Conservation (phyloP, 2,888 invertebrate genomes). For the Eupithecia dodoneata region DNA sequence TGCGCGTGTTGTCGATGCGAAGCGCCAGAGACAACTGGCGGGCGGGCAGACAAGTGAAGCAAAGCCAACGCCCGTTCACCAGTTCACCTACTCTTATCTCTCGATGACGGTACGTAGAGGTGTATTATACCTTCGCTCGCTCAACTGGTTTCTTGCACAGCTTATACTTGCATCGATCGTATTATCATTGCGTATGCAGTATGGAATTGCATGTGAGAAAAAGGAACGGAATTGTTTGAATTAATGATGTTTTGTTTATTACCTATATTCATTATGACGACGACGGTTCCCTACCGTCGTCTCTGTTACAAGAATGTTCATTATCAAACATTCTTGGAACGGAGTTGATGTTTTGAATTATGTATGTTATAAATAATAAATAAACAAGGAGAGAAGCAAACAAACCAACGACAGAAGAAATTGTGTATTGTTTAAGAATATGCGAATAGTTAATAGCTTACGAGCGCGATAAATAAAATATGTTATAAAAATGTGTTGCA, state of each 20-base stretch:
- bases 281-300: no score
- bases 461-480: background rate
- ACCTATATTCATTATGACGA: background rate
- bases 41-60: conserved; percentile 53
- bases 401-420: background rate
- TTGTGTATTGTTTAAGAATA: background rate
- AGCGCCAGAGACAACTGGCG: conserved; percentile 75
- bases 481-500: background rate
- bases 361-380: background rate
- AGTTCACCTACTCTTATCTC: conserved; percentile 80
- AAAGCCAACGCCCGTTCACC: conserved; percentile 78
- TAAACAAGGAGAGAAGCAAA: background rate
- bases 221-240: conserved; percentile 41
- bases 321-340: background rate
- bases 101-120: conserved; percentile 63
- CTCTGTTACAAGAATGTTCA: background rate
- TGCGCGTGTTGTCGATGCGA: conserved; percentile 68
- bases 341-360: background rate
- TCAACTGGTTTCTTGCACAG: conserved; percentile 63
- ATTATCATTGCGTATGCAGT: conserved; percentile 46
- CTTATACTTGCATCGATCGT: conserved; percentile 48
- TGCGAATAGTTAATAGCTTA: background rate
- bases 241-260: background rate
- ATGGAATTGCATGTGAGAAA: conserved; percentile 43
- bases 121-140: conserved; percentile 59